Evolutionary conservation across 2,888 invertebrate species (phyloP), one percentile per base, ranked within the genome.

Genomic region (Drosophila imparisetae): DNA sequence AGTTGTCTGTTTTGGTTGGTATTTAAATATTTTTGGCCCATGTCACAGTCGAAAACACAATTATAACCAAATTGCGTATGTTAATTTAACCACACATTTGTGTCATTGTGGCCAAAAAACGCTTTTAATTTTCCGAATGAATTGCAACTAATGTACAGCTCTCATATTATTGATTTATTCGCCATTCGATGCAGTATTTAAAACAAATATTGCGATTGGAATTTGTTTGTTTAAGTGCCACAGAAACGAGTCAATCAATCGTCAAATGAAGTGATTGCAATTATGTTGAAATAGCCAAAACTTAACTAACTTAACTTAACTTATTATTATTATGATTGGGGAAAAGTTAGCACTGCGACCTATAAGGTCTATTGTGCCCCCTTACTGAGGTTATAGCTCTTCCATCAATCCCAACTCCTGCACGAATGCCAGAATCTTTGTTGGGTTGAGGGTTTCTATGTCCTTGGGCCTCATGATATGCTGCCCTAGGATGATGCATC

Each of bases 31-130:
- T 48, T 42, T 61, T 59, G 48, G 53, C 64, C 65, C 36, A 65
- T 67, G 67, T 72, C 66, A 66, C 67, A 57, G 54, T 54, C 63
- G 30, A 62, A 66, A 27, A 53, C 60, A 42, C 49, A 49, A 59
- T 75, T 78, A 55, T 18, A 18, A 24, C 34, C 13, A 54, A n/a
- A 42, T 71, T 59, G 21, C 24, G 27, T 38, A 13, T 45, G 42
- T 58, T 38, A 34, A 72, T 50, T 50, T 77, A 36, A 21, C 45
- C 42, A 27, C 5, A 38, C 42, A 42, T 53, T 36, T 21, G 18
- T 29, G 15, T 10, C n/a, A 30, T 52, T 42, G 54, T 49, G 42
- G 58, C 54, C 15, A 48, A 21, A 40, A 49, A 24, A 5, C 0
- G 38, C 13, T 24, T 49, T 66, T 49, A 24, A 11, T 27, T 66